Evolutionary conservation across 2,113 vertebrate genomes (phyloP).

Genomic region (Taxidea taxus): DNA sequence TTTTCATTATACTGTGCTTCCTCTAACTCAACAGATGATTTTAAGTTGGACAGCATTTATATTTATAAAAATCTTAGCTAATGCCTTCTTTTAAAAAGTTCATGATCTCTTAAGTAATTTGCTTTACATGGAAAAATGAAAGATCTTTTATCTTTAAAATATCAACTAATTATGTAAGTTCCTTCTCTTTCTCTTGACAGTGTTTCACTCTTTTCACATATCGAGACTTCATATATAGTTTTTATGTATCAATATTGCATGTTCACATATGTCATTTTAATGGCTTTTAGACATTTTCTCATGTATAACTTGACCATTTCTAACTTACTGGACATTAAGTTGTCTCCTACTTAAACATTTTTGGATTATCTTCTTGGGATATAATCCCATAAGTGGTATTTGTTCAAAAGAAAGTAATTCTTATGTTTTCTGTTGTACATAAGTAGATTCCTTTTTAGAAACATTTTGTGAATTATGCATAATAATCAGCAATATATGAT

Average conservation of each 20-base stretch:
- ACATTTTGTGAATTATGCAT: background rate
- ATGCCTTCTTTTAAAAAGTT: background rate
- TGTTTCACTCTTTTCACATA: background rate
- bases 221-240: background rate
- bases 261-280: background rate
- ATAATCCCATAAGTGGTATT: background rate
- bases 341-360: background rate
- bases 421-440: background rate
- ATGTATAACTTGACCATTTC: background rate
- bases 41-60: background rate
- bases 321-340: background rate
- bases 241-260: background rate
- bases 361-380: background rate
- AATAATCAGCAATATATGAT: background rate
- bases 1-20: background rate
- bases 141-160: background rate
- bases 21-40: background rate
- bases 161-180: background rate
- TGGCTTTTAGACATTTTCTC: background rate
- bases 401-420: background rate
- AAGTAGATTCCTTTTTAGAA: background rate
- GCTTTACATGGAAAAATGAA: background rate
- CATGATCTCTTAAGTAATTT: background rate
- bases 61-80: constrained; percentile 16
- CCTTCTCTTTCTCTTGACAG: background rate